Evolutionary conservation across 2,113 vertebrate species (phyloP), one percentile per base, ranked within the genome.

Genomic region (Nothoprocta pentlandii): DNA sequence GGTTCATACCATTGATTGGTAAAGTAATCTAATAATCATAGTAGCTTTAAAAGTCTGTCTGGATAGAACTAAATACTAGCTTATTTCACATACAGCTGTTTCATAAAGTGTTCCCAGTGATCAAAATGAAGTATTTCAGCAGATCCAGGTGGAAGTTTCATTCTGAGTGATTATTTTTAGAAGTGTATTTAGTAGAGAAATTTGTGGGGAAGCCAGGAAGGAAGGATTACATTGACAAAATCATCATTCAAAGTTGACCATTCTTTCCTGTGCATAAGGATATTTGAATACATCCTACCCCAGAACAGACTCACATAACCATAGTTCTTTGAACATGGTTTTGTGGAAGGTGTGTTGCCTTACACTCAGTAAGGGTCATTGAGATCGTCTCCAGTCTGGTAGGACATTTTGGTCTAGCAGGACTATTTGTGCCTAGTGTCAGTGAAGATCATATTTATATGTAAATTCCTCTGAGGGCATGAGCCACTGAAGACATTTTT

Each of bases 181-280:
- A 32, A 56, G 54, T 58, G 54, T 58, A 30, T 58, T 32, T 30
- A 5, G 30, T 32, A 17, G 54, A 58, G 54, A 17, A 58, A 16
- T 58, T 58, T 32, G 9, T 32, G 30, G 54, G 30, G 54, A 58
- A 32, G 16, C 54, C 54, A 32, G 54, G 54, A 32, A 56, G 54
- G 28, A 56, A 58, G 54, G 54, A 58, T 58, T 58, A 32, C 9
- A 17, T 32, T 58, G 54, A 58, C 28, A 58, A 71, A 92, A 88
- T 54, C 44, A 26, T 10, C 1, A 19, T 51, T 85, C 5, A 1
- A 61, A 67, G 3, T 2, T 56, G 42, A 7, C 4, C 6, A 2
- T 85, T 42, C 62, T 82, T 90, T 69, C 25, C 17, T 2, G 10
- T 69, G 30, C 4, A 4, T 36, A 47, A 67, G 12, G 7, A 23